Evolutionary conservation across 2,113 vertebrate species (phyloP).

Genomic region (Limanda limanda): DNA sequence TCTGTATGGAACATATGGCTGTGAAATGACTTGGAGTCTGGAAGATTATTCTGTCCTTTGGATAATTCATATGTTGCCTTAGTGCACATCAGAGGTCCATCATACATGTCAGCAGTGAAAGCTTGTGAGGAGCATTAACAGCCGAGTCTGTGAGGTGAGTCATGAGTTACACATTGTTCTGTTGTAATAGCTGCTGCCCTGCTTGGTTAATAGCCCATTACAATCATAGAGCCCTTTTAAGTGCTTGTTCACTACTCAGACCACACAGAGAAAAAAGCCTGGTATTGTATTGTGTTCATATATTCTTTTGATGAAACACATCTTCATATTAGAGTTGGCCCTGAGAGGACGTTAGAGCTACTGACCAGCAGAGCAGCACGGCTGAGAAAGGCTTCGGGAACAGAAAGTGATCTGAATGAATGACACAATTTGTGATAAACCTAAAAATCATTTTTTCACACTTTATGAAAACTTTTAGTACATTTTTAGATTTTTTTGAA

Average conservation of each 20-base stretch:
- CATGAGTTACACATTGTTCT: constrained; percentile 28
- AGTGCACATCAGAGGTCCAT: constrained; percentile 12
- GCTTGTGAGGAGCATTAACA: constrained; percentile 6
- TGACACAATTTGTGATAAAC: no score
- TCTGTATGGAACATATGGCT: constrained; percentile 17
- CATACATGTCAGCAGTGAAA: neutral
- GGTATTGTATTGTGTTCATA: no score
- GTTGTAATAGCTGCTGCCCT: neutral
- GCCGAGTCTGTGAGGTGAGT: neutral
- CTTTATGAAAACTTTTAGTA: no score
- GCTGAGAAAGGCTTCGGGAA: neutral
- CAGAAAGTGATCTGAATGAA: neutral
- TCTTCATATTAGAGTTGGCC: constrained; percentile 2
- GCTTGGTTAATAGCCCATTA: constrained; percentile 26
- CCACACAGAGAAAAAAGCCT: no score
- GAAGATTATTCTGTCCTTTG: constrained; percentile 12
- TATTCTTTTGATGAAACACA: neutral
- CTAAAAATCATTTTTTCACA: no score
- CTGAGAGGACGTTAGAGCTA: neutral
- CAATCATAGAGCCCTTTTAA: constrained; percentile 12
- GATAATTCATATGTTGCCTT: constrained; percentile 27
- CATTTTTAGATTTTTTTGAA: no score
- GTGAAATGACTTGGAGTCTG: constrained; percentile 1
- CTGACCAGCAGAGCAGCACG: neutral
- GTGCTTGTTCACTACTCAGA: neutral